Base-by-base conservation (phyloP, 2,797 vertebrate species). In the Lates japonicus region DNA sequence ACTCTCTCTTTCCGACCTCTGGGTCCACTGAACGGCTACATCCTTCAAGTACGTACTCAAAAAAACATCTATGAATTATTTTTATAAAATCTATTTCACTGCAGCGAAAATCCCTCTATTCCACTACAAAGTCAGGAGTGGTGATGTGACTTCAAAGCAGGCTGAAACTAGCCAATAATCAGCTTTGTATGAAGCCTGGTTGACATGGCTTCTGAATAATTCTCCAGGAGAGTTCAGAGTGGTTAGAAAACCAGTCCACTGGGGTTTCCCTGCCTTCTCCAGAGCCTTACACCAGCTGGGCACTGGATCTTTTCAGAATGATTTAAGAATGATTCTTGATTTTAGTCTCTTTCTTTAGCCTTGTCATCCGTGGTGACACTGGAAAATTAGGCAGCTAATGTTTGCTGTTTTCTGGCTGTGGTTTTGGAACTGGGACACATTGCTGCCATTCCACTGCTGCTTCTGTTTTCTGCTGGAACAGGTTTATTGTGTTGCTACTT, bases 81-180 rank as follows among this genome's bases (percentile, higher is more conserved):
- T 75, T 78, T 17, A 63, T 25, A 35, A 25, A 74, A 75, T 76
- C 74, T 68, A 54, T 65, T 77, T 65, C n/a, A 54, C 74, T 80
- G 17, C 16, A 44, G 35, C 37, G 35, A 59, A 80, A 81, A 71
- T 83, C 70, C 74, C 41, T 68, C 49, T 44, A 12, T 39, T 52
- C 37, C 4, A 0, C 62, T 58, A 16, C 65, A 69, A 35, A 70
- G 72, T 83, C 68, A 72, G 55, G 33, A 61, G 46, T 10, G 57
- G 57, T 41, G 77, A 81, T 68, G 46, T 42, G 64, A 80, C 83
- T 87, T 88, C 79, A 88, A 90, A 88, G 88, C 85, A 5, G 58
- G 54, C 66, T 78, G 78, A 63, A 84, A 85, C 85, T 59, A 87
- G 87, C 72, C 83, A 87, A 88, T 87, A 80, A 88, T 81, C 87